Evolutionary conservation across 2,797 vertebrate genomes (phyloP), one percentile per base, ranked within the genome.

Genomic region (Miichthys miiuy): DNA sequence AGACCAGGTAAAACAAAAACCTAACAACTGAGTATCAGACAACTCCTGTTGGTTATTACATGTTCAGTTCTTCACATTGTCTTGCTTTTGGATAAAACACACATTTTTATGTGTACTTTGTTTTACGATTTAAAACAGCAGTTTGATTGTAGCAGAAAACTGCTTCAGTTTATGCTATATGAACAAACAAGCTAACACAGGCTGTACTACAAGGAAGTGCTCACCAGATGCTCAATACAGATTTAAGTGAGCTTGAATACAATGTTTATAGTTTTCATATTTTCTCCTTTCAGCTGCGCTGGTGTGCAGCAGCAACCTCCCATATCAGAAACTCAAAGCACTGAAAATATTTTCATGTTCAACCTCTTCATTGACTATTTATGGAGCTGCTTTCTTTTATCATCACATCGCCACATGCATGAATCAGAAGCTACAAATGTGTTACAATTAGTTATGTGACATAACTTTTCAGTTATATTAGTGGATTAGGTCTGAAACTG

Each of bases 191-290:
- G 82, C 14, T 38, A 30, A 67, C 34, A 58, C 77, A 73, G 38
- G 65, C 73, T 16, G 27, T 0, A 0, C 42, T 18, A 47, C 60
- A 21, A 20, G 64, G 38, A 74, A 64, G 60, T 47, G 44, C 61
- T 57, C 52, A 51, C 57, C 81, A 84, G 85, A 83, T 76, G 80
- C 80, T 80, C 82, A 0, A 78, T 62, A 67, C 85, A 83, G 21
- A 84, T 84, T 62, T 69, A 84, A 81, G 77, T 77, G 81, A 82
- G 77, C 68, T 18, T 79, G 72, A 86, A 87, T 3, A 27, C 61
- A 61, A 25, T 88, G 78, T 86, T 93, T 95, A 92, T 86, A 86
- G 88, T 94, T 95, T 94, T 82, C 90, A 90, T 89, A 92, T 94
- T 91, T 93, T 84, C 89, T 80, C 71, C 83, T 93, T 91, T 90